Evolutionary conservation across 2,888 invertebrate genomes (phyloP).

Genomic region (Epistrophe grossulariae): DNA sequence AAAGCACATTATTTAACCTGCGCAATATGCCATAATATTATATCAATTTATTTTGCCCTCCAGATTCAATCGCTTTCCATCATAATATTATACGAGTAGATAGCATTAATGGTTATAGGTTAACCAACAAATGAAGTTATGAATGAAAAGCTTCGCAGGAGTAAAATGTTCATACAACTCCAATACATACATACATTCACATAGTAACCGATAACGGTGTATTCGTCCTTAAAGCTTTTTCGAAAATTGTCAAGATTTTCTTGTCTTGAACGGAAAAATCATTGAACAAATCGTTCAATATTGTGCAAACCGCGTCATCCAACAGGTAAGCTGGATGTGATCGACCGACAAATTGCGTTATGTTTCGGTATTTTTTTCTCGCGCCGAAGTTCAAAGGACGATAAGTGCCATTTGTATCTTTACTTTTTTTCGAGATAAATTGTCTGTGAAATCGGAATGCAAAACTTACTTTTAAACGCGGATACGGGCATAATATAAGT

Average conservation of each 20-base stretch:
- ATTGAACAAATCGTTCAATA: constrained; percentile 39
- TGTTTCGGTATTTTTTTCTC: not conserved
- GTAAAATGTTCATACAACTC: constrained; percentile 20
- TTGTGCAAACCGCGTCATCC: constrained; percentile 35
- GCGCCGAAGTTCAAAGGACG: not conserved
- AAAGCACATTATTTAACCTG: not conserved
- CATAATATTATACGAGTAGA: not conserved
- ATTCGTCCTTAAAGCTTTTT: constrained; percentile 42
- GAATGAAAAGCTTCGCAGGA: constrained; percentile 62
- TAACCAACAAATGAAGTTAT: not conserved
- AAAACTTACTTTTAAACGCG: not conserved
- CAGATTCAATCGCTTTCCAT: not conserved
- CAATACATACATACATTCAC: not conserved
- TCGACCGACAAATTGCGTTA: not conserved
- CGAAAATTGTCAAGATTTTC: constrained; percentile 10
- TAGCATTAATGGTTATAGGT: not conserved
- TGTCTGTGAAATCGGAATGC: not conserved
- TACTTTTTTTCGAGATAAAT: not conserved
- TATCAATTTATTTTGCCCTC: not conserved
- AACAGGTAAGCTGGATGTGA: constrained; percentile 43
- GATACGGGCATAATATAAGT: not conserved
- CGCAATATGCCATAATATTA: not conserved
- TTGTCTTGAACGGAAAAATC: not conserved
- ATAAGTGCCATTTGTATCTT: not conserved
- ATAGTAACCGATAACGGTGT: not conserved